A percentile compares a stretch with the other conserved stretches of the same genome.
Conservation (phyloP, 2,113 vertebrate genomes). For the Coreoperca whiteheadi region DNA sequence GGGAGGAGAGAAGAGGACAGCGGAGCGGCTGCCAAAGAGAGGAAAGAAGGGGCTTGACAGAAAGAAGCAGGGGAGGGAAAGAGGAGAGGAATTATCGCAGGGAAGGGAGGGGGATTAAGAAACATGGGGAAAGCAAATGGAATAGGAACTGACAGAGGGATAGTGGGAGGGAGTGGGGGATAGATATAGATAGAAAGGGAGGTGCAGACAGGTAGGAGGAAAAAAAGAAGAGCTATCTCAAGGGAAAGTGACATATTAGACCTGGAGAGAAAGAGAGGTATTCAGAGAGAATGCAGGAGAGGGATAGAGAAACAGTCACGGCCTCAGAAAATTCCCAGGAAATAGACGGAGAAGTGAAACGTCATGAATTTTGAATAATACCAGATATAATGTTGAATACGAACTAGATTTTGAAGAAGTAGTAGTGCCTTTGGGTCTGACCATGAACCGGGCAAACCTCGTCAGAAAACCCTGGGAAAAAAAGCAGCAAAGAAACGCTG, state of each 20-base stretch:
- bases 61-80: constrained; percentile 48
- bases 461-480: constrained; percentile 28
- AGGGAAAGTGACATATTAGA: constrained; percentile 48
- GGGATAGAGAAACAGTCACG: neutral
- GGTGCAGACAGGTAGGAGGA: constrained; percentile 59
- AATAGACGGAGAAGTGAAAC: constrained; percentile 6
- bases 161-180: constrained; percentile 34
- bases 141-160: constrained; percentile 69
- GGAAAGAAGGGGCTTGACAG: constrained; percentile 37
- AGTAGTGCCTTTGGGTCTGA: constrained; percentile 38
- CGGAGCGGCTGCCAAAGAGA: constrained; percentile 43
- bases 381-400: constrained; percentile 35
- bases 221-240: constrained; percentile 13
- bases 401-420: constrained; percentile 56
- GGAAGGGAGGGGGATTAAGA: constrained; percentile 72
- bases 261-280: constrained; percentile 11
- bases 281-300: constrained; percentile 12
- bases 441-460: constrained; percentile 30
- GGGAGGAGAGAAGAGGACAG: constrained; percentile 48
- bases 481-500: neutral
- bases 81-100: constrained; percentile 63
- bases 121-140: constrained; percentile 45
- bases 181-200: constrained; percentile 32
- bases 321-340: constrained; percentile 20
- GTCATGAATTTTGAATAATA: constrained; percentile 59